Percentiles rank a stretch among this genome's conserved stretches.
These are phyloP conservation scores for Tipula lateralis DNA, from an alignment of 2,888 invertebrate species.

Conservation along the genomic window DNA sequence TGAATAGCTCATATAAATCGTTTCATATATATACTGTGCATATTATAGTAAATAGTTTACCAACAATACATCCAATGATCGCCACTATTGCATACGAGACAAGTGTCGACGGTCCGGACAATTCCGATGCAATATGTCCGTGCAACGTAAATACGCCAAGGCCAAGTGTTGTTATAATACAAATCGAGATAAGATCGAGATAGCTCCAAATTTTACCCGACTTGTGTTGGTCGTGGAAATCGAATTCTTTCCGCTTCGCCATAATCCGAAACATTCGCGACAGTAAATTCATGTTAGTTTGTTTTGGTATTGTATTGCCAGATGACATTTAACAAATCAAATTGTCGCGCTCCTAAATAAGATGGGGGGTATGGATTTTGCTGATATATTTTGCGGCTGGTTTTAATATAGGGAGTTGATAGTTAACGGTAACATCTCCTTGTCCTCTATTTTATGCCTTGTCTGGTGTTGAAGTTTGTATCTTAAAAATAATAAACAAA, in stretches of 20 bases:
- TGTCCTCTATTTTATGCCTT: not conserved
- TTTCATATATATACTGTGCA: no score
- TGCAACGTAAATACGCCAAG: constrained; percentile 85
- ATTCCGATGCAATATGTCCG: constrained; percentile 68
- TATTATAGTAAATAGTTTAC: constrained; percentile 51
- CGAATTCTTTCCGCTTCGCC: not conserved
- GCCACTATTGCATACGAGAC: constrained; percentile 86
- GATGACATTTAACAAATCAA: not conserved
- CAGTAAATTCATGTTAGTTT: not conserved
- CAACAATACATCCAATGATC: constrained; percentile 76
- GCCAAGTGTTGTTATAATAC: constrained; percentile 75
- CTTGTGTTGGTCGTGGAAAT: not conserved
- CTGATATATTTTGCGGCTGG: not conserved
- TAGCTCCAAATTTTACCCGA: not conserved
- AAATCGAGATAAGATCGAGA: constrained; percentile 71
- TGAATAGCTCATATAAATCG: constrained; percentile 34
- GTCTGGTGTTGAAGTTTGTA: not conserved
- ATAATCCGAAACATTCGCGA: not conserved
- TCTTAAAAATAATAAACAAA: no score
- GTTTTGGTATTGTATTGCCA: not conserved
- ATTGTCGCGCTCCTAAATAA: not conserved
- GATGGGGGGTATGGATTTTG: not conserved
- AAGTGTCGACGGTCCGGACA: constrained; percentile 80
- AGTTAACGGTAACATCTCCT: not conserved
- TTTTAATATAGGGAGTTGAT: not conserved